A percentile compares a stretch with the other conserved stretches of the same genome.
Conservation (phyloP, 2,113 vertebrate genomes). For the Ahaetulla prasina region DNA sequence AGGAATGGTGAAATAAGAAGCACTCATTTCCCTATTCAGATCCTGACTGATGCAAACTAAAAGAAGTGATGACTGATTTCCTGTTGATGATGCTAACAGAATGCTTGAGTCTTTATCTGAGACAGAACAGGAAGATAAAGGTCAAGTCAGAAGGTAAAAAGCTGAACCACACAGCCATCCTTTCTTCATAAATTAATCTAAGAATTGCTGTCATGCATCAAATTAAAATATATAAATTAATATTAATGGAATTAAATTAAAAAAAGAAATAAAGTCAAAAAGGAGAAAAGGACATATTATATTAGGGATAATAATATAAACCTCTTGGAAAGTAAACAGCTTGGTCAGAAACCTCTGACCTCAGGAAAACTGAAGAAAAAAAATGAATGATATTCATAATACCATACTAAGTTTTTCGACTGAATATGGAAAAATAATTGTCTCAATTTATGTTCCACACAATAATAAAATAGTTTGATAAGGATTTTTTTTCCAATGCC, state of each 20-base stretch:
- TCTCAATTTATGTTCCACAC: background rate
- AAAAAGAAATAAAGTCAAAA: background rate
- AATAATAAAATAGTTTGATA: background rate
- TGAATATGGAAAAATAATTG: background rate
- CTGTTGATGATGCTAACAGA: background rate
- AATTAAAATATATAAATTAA: background rate
- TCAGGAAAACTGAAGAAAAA: background rate
- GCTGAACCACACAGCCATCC: background rate
- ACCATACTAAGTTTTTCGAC: background rate
- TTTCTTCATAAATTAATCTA: background rate
- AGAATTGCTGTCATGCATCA: background rate
- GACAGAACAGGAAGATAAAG: background rate
- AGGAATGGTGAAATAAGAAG: background rate
- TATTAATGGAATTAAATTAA: background rate
- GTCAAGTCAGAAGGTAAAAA: background rate
- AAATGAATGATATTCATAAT: background rate
- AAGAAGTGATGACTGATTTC: background rate
- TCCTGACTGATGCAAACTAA: background rate
- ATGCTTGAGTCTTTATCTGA: background rate
- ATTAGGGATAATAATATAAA: background rate
- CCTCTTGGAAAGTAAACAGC: background rate
- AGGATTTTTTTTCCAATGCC: background rate
- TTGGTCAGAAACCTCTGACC: background rate
- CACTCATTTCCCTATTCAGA: background rate
- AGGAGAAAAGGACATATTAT: background rate